These are phyloP conservation scores for Clarias gariepinus DNA, from an alignment of 2,113 vertebrate genomes.

Conservation along the genomic window DNA sequence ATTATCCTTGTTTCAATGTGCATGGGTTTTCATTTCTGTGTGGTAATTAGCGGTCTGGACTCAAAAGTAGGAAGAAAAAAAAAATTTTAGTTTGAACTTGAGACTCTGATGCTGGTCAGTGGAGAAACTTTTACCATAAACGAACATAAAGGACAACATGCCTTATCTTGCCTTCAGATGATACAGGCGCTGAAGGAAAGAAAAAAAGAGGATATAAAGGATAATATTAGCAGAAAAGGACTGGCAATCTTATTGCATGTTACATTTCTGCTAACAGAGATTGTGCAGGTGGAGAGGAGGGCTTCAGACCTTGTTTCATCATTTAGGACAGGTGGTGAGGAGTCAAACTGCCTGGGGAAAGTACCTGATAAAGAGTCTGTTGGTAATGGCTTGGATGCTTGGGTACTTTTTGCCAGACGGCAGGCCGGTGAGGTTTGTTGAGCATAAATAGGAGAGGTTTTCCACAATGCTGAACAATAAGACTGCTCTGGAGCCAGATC, in stretches of 20 bases:
- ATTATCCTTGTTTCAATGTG: conserved; percentile 39
- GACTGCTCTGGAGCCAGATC: neutral
- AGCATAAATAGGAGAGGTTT: neutral
- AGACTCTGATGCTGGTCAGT: neutral
- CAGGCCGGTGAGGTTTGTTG: neutral
- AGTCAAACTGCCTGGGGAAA: neutral
- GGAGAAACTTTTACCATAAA: neutral
- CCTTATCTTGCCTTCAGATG: too few species aligned
- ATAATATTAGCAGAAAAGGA: neutral
- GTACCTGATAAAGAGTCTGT: conserved; percentile 1
- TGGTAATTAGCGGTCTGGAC: conserved; percentile 14
- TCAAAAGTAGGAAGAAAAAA: conserved; percentile 1
- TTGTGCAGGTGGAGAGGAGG: neutral
- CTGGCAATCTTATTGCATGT: neutral
- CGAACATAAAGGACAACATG: neutral
- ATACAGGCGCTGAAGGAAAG: neutral
- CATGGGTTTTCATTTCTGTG: conserved; percentile 12
- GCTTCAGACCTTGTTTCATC: neutral
- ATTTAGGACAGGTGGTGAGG: neutral
- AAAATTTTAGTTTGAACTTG: neutral
- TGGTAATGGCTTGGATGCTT: neutral
- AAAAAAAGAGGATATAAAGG: neutral
- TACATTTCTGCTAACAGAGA: neutral
- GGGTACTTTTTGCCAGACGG: neutral
- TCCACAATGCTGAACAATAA: neutral